Conservation (phyloP, 2,888 invertebrate genomes). For the Pharmacophagus antenor region DNA sequence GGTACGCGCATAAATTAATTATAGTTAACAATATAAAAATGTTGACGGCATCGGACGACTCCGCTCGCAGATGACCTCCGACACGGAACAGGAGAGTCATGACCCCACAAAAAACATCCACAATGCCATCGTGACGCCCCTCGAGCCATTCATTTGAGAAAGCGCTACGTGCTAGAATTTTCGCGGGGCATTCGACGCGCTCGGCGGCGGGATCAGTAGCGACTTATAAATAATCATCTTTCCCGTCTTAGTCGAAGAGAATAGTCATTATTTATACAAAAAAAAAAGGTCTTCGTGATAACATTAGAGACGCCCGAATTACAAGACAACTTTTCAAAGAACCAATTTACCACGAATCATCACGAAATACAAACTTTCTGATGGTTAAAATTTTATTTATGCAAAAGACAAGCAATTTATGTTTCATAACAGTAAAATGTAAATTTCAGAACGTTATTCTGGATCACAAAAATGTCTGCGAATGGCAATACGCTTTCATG, state of each 20-base stretch:
- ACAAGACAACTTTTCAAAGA: neutral
- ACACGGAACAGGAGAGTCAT: constrained; percentile 64
- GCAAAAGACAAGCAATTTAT: too few species aligned
- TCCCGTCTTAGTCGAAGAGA: neutral
- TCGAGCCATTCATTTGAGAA: constrained; percentile 66
- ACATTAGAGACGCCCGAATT: constrained; percentile 4
- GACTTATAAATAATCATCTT: constrained; percentile 32
- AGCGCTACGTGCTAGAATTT: constrained; percentile 66
- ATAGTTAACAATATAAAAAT: neutral
- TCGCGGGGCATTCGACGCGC: constrained; percentile 46
- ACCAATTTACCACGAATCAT: neutral
- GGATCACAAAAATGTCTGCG: too few species aligned
- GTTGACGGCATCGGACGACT: constrained; percentile 45
- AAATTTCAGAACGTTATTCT: too few species aligned
- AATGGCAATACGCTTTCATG: too few species aligned
- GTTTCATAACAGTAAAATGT: too few species aligned
- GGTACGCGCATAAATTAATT: too few species aligned
- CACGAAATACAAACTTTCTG: neutral
- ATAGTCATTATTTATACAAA: neutral
- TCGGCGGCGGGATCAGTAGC: constrained; percentile 35
- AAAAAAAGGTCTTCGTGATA: constrained; percentile 1
- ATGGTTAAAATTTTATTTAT: neutral
- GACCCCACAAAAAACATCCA: constrained; percentile 60
- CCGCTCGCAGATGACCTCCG: constrained; percentile 56
- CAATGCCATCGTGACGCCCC: constrained; percentile 61